Base-by-base conservation (phyloP, 2,888 invertebrate genomes). In the Steinernema carpocapsae region DNA sequence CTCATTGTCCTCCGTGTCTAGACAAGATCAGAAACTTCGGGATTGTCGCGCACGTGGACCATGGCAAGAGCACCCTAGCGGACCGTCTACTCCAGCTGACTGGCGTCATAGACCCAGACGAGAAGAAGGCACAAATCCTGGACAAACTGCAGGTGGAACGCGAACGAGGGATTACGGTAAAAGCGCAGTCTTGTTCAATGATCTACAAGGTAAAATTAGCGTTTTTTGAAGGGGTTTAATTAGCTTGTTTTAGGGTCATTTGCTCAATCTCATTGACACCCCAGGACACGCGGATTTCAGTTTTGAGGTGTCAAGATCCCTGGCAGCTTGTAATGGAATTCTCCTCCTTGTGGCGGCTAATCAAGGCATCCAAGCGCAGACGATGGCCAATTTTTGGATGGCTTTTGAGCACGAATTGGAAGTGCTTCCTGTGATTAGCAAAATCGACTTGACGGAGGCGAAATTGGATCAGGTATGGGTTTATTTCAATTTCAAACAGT, bases 21-120 rank as follows among this genome's bases (percentile, higher is more conserved):
- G 84, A 86, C 22, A 86, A 83, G 76, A 94, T 95, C 56, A 90
- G 96, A 75, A 97, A 97, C 88, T 96, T 97, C 87, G 93, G 95
- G 88, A 97, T 99, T 85, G 94, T 99, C 78, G 97, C 97, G n/a
- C 97, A 99, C 89, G 94, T 99, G 0, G 97, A 99, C 88, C 97
- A 97, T 90, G 97, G 97, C 0, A 99, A 99, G 90, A 95, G 95
- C 88, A 99, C 97, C 0, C 89, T 99, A 75, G 96, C 97, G 0
- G 97, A 99, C 88, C 91, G 97, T 74, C 88, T 99, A n/a, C 89
- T 99, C 17, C 97, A 97, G 91, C 89, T 93, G 73, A 95, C 96
- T 22, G 96, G 95, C 80, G 84, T 74, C 43, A 78, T 85, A 43
- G 56, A 64, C 14, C 24, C 29, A 10, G 74, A 76, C 10, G 76